phyloP scores from a whole-genome alignment of 2,797 vertebrate genomes.

The Silurus aristotelis region DNA sequence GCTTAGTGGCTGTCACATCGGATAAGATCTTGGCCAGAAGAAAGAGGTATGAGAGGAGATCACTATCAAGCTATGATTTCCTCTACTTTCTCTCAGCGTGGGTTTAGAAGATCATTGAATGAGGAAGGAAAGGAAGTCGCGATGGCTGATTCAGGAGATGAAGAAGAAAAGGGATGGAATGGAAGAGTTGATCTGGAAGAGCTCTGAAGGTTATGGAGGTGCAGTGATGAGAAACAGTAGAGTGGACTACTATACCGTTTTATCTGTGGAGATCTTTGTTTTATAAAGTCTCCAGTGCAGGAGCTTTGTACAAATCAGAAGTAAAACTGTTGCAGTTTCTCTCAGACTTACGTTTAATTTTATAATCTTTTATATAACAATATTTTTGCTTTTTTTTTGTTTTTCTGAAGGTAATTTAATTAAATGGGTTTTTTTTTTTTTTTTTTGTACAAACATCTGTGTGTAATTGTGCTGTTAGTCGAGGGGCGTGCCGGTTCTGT shows the following conservation, averaged over 20 bases:
- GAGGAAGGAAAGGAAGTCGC: neutral
- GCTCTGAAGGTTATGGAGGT: neutral
- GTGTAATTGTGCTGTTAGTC: neutral
- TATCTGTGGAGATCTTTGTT: neutral
- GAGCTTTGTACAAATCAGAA: neutral
- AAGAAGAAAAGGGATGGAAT: neutral
- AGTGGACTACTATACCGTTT: no score
- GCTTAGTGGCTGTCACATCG: neutral
- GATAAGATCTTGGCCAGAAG: slow-evolving; percentile 3
- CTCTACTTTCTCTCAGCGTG: neutral
- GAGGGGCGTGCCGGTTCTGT: neutral
- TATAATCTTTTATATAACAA: neutral
- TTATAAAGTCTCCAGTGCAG: neutral
- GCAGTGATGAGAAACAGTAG: neutral
- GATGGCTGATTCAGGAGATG: neutral
- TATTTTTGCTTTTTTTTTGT: neutral
- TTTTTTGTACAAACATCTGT: neutral
- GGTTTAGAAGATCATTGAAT: neutral
- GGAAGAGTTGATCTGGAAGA: neutral
- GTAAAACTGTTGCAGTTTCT: neutral
- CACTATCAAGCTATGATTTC: neutral
- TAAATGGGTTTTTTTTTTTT: neutral
- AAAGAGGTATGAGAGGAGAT: neutral
- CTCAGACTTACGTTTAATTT: neutral
- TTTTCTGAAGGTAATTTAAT: no score